phyloP scores from a whole-genome alignment of 1,140 invertebrate species.

The Aphelinus certus region DNA sequence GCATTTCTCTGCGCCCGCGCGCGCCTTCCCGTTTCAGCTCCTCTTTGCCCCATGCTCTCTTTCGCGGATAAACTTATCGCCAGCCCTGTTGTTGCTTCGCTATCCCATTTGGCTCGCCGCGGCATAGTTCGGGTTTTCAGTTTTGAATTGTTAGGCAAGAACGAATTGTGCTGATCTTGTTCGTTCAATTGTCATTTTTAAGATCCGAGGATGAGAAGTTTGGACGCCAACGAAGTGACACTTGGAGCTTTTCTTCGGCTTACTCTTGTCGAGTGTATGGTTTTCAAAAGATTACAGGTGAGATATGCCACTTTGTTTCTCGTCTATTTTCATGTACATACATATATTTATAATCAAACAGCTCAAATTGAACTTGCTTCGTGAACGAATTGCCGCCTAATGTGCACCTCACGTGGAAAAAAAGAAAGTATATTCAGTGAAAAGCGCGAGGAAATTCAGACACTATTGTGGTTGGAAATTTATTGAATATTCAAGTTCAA shows the following conservation, averaged over 20 bases:
- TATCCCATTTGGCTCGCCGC: too few species aligned
- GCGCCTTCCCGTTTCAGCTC: not conserved
- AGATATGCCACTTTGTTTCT: conserved; percentile 13
- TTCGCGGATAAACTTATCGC: not conserved
- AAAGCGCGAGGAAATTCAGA: too few species aligned
- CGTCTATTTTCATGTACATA: not conserved
- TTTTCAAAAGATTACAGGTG: conserved; percentile 42
- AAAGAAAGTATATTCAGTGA: too few species aligned
- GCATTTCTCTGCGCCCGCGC: not conserved
- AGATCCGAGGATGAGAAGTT: conserved; percentile 42
- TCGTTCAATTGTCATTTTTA: conserved; percentile 33
- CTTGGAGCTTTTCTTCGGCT: conserved; percentile 42
- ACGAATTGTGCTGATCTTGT: conserved; percentile 14
- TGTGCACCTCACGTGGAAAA: too few species aligned
- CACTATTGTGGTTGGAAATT: too few species aligned
- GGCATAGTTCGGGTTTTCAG: too few species aligned
- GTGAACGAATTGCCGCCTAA: conserved; percentile 8
- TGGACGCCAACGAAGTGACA: conserved; percentile 40
- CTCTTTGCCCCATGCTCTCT: not conserved
- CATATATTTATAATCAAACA: not conserved
- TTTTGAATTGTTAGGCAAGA: too few species aligned
- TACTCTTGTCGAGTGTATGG: conserved; percentile 41
- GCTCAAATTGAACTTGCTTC: not conserved
- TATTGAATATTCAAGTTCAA: not conserved
- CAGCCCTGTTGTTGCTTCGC: too few species aligned